phyloP scores from a whole-genome alignment of 2,888 invertebrate genomes.

The Smittia sp. region DNA sequence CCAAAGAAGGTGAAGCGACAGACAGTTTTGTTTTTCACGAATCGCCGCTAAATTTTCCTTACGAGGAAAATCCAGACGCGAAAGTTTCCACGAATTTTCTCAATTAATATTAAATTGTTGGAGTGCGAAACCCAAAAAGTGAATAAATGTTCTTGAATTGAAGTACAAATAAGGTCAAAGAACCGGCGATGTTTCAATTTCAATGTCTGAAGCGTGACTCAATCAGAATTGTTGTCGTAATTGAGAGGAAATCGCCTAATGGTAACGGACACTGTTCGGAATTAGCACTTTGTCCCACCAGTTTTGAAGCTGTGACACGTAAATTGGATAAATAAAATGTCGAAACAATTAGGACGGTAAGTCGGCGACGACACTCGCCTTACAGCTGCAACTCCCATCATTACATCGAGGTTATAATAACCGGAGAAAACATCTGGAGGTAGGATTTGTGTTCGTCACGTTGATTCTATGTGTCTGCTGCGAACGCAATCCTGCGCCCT shows the following conservation, averaged over 20 bases:
- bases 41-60: neutral
- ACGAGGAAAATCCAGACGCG: neutral
- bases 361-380: no score
- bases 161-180: neutral
- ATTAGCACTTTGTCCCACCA: no score
- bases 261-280: no score
- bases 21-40: conserved; percentile 27
- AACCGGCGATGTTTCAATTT: no score
- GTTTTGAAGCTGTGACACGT: no score
- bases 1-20: neutral
- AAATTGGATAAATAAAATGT: no score
- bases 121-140: neutral
- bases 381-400: no score
- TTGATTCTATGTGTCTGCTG: neutral
- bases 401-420: neutral
- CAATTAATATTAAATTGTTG: neutral
- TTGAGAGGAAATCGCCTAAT: no score
- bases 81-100: conserved; percentile 24
- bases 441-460: neutral
- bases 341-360: no score
- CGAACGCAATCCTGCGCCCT: no score
- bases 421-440: neutral
- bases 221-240: no score
- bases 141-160: neutral
- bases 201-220: no score